Percentiles rank a stretch among this genome's conserved stretches.
These are phyloP conservation scores for Bombus cullumanus DNA, from an alignment of 1,140 invertebrate species.

Conservation along the genomic window DNA sequence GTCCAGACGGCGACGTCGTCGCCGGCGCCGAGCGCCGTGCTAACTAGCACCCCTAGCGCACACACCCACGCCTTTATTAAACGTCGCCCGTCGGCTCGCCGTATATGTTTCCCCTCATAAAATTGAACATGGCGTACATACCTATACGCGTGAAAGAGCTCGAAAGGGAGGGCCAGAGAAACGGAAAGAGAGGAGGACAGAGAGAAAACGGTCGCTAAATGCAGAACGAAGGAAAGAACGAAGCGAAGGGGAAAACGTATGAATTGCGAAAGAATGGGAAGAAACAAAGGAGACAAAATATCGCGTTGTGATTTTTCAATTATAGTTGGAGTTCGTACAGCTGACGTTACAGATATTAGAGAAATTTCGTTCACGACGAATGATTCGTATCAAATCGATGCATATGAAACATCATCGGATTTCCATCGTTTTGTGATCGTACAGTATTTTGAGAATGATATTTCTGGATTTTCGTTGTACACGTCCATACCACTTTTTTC, in stretches of 20 bases:
- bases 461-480: no score
- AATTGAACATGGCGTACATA: conserved; percentile 76
- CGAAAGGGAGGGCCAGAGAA: conserved; percentile 21
- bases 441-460: not conserved
- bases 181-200: no score
- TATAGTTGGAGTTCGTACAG: not conserved
- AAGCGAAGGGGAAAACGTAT: not conserved
- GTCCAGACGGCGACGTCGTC: conserved; percentile 80
- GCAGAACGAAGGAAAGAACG: not conserved
- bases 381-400: no score
- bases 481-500: not conserved
- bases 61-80: conserved; percentile 78
- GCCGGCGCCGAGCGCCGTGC: conserved; percentile 76
- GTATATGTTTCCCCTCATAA: conserved; percentile 76
- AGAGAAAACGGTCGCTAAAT: not conserved
- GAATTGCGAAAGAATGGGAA: not conserved
- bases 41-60: conserved; percentile 79
- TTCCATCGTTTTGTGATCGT: not conserved
- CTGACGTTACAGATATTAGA: not conserved
- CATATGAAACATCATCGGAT: no score
- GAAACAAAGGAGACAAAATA: not conserved
- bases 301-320: conserved; percentile 15
- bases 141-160: conserved; percentile 53
- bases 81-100: conserved; percentile 76
- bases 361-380: not conserved